A percentile compares a stretch with the other conserved stretches of the same genome.
phyloP scores from a whole-genome alignment of 2,113 vertebrate species.

The Nothobranchius furzeri region DNA sequence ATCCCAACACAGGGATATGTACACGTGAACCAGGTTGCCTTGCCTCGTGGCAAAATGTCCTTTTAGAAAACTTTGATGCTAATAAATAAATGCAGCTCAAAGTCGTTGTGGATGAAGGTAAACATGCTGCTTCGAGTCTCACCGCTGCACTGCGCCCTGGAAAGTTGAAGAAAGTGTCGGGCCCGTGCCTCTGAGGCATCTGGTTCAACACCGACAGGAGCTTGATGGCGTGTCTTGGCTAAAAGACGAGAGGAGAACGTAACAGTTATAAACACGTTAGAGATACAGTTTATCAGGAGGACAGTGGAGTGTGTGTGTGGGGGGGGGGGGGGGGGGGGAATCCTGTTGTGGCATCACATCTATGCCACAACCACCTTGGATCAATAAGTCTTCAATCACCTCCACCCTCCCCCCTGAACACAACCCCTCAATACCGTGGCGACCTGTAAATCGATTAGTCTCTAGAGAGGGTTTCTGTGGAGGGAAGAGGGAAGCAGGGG shows the following conservation, averaged over 20 bases:
- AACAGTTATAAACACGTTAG: constrained; percentile 25
- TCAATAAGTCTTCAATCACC: constrained; percentile 77
- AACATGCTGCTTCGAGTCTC: constrained; percentile 58
- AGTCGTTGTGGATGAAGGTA: not conserved
- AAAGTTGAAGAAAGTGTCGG: constrained; percentile 99
- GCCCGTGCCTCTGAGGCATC: constrained; percentile 99
- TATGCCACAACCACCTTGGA: constrained; percentile 56
- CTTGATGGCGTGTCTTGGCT: constrained; percentile 98
- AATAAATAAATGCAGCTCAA: no score
- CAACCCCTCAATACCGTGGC: constrained; percentile 72
- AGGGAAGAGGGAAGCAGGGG: constrained; percentile 40
- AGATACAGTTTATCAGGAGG: constrained; percentile 18
- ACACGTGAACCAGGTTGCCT: no score
- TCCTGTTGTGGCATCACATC: constrained; percentile 55
- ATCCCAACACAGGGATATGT: no score
- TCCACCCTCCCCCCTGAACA: constrained; percentile 41
- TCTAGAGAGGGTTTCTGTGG: constrained; percentile 43
- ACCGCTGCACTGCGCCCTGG: constrained; percentile 99
- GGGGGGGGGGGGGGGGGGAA: not conserved
- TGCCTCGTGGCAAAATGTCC: no score
- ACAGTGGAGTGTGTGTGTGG: not conserved
- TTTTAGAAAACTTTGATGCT: no score
- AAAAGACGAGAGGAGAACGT: constrained; percentile 3
- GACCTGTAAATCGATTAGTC: constrained; percentile 70
- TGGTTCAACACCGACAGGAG: constrained; percentile 98